phyloP scores from a whole-genome alignment of 2,888 invertebrate genomes.

The Phorcus lineatus region DNA sequence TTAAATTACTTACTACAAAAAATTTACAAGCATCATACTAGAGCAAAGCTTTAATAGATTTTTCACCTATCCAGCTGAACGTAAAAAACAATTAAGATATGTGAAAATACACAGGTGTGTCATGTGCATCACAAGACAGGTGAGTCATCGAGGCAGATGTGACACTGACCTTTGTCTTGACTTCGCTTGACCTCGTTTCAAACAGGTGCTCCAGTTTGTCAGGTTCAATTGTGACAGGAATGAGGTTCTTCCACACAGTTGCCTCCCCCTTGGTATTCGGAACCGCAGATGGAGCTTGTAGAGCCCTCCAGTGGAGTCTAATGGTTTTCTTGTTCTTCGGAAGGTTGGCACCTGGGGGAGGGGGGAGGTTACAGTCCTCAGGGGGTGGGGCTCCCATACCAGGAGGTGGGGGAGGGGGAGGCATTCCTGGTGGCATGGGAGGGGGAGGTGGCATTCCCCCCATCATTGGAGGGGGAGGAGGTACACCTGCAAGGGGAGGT shows the following conservation, averaged over 20 bases:
- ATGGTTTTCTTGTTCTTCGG: conserved; percentile 90
- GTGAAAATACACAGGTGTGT: neutral
- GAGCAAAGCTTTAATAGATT: too few relatives aligned
- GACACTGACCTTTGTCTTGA: conserved; percentile 90
- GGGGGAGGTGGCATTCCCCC: conserved; percentile 49
- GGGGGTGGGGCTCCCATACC: conserved; percentile 43
- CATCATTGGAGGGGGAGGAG: conserved; percentile 52
- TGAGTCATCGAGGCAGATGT: neutral
- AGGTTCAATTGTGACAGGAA: conserved; percentile 88
- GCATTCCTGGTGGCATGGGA: conserved; percentile 53
- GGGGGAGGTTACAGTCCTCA: conserved; percentile 58
- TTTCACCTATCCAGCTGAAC: too few relatives aligned
- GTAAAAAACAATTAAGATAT: neutral
- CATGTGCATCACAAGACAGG: neutral
- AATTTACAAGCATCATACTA: too few relatives aligned
- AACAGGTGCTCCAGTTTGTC: conserved; percentile 96
- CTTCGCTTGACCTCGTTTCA: conserved; percentile 96
- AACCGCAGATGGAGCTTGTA: conserved; percentile 65
- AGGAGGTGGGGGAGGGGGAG: conserved; percentile 59
- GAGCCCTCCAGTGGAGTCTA: conserved; percentile 97
- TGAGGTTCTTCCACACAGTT: conserved; percentile 72
- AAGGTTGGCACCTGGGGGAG: conserved; percentile 64
- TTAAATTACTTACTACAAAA: too few relatives aligned
- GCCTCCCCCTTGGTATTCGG: conserved; percentile 61
- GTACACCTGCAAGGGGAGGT: conserved; percentile 48